Base-by-base conservation (phyloP, 2,113 vertebrate genomes). In the Lontra canadensis region DNA sequence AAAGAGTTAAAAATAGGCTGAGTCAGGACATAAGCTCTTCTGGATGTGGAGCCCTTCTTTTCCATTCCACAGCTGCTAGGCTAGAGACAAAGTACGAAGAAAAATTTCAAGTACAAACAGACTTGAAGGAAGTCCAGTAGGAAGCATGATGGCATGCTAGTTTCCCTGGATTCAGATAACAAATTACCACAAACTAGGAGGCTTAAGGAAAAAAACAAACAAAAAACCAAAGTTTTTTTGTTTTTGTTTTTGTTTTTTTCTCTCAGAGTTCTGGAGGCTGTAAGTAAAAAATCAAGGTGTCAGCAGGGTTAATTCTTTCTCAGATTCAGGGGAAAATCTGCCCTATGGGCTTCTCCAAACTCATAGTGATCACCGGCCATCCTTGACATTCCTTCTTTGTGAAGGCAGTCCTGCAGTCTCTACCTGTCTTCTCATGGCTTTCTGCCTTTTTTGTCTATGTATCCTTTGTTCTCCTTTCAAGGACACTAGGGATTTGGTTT, bases 1-100 rank as follows among this genome's bases (percentile, higher is more conserved):
- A 63, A 73, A 92, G 49, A 78, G 42, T 79, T 90, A 25, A 93
- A 84, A 79, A 88, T 49, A 65, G 59, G 17, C 47, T 74, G 74
- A 92, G 17, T 52, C 39, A 80, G 29, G 7, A 21, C 25, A 69
- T 55, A 82, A 25, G 49, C 14, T 87, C 61, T 93, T 86, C 39
- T 90, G 47, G 52, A n/a, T 4, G 78, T 94, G 13, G 85, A 57
- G 21, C 21, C 6, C 55, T 61, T 92, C 15, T 20, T 76, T 87
- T 94, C 14, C 29, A 73, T 74, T 29, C 21, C n/a, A 57, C 31
- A 78, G 59, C 55, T 59, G 59, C 89, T 65, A 73, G 59, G 49
- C 49, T 95, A 36, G 3, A 65, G 61, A 92, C 80, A 90, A 78
- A 95, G 34, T 13, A 31, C 34, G 20, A 61, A 57, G n/a, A 84